Evolutionary conservation across 2,113 vertebrate species (phyloP).

Genomic region (Marmota flaviventris): DNA sequence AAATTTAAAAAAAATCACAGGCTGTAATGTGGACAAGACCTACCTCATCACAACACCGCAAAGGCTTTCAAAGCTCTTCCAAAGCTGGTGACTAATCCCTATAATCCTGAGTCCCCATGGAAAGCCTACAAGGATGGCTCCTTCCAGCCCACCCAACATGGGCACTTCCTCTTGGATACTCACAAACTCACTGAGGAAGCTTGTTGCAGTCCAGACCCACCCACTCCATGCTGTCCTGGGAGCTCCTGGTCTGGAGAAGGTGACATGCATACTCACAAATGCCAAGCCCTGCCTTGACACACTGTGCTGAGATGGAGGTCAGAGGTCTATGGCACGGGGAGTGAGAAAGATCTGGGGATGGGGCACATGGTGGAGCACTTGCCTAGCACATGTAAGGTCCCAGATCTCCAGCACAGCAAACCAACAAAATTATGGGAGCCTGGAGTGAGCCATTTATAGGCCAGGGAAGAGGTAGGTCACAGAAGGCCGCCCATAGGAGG

Average conservation of each 20-base stretch:
- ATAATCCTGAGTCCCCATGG: too few species aligned
- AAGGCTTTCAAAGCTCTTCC: not conserved
- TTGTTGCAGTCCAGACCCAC: not conserved
- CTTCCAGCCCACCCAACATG: not conserved
- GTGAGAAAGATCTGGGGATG: not conserved
- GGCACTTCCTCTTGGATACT: too few species aligned
- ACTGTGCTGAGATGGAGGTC: not conserved
- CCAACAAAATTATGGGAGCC: not conserved
- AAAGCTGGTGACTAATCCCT: not conserved
- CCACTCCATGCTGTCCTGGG: not conserved
- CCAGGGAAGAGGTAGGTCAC: not conserved
- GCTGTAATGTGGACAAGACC: not conserved
- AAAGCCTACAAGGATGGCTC: not conserved
- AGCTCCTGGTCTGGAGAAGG: not conserved
- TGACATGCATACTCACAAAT: not conserved
- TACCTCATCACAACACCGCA: accelerated
- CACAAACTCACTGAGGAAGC: not conserved
- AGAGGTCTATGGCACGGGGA: not conserved
- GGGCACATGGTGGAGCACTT: not conserved
- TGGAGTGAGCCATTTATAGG: not conserved
- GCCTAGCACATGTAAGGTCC: not conserved
- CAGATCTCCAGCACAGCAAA: not conserved
- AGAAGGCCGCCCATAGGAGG: not conserved
- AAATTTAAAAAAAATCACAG: not conserved
- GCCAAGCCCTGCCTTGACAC: accelerated